phyloP scores from a whole-genome alignment of 2,888 invertebrate species.

The Hemistola chrysoprasaria region DNA sequence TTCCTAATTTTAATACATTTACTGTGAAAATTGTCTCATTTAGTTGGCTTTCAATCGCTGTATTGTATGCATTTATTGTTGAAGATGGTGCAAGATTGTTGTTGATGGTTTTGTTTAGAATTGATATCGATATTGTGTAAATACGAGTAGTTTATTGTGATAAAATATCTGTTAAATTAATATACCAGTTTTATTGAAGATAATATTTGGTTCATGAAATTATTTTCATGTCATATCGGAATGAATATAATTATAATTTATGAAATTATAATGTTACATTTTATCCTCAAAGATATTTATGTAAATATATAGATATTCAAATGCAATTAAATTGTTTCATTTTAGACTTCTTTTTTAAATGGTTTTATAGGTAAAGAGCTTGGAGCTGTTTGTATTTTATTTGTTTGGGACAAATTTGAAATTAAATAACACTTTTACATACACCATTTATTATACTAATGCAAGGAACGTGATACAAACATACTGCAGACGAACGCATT shows the following conservation, averaged over 20 bases:
- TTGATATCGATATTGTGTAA: not conserved
- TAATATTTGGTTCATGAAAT: not conserved
- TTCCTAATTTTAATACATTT: too few relatives aligned
- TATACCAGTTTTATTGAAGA: too few relatives aligned
- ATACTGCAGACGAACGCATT: conserved; percentile 49
- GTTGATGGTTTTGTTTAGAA: not conserved
- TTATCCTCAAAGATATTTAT: conserved; percentile 14
- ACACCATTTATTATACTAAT: conserved; percentile 71
- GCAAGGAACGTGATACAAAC: conserved; percentile 56
- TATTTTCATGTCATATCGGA: conserved; percentile 5
- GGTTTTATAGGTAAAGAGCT: too few relatives aligned
- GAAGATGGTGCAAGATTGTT: conserved; percentile 32
- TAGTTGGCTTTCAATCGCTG: too few relatives aligned
- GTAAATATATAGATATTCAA: not conserved
- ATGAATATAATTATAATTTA: too few relatives aligned
- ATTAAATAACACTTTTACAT: conserved; percentile 35
- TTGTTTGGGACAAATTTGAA: too few relatives aligned
- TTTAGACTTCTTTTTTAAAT: too few relatives aligned
- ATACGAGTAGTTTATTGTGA: too few relatives aligned
- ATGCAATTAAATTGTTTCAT: too few relatives aligned
- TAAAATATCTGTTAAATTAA: too few relatives aligned
- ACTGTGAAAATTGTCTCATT: too few relatives aligned
- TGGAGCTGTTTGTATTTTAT: too few relatives aligned
- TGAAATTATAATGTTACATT: conserved; percentile 18
- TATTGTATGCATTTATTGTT: conserved; percentile 8